phyloP scores from a whole-genome alignment of 2,797 vertebrate species.

The Gymnocypris eckloni region DNA sequence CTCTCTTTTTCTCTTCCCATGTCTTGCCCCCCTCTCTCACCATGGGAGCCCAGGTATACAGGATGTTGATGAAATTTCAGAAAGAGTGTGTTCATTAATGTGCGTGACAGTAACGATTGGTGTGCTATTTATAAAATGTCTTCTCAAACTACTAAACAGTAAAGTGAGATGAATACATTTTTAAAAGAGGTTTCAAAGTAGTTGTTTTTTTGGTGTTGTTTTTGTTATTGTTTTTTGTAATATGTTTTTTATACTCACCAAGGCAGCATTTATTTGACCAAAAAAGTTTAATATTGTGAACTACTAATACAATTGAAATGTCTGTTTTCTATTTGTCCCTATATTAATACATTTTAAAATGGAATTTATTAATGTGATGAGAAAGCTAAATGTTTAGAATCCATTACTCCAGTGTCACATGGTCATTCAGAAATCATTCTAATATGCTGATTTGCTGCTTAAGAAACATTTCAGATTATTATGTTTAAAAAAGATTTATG shows the following conservation, averaged over 20 bases:
- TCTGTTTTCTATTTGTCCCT: background rate
- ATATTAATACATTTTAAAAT: too few relatives aligned
- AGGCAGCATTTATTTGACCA: background rate
- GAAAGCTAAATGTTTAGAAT: too few relatives aligned
- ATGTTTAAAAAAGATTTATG: background rate
- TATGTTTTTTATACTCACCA: background rate
- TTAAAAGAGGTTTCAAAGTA: background rate
- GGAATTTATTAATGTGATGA: too few relatives aligned
- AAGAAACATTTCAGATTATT: background rate
- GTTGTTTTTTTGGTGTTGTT: background rate
- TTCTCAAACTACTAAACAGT: background rate
- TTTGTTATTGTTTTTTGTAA: background rate
- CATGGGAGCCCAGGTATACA: slow-evolving; percentile 44
- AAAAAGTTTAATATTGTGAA: background rate
- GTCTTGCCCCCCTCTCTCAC: background rate
- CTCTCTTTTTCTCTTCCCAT: background rate
- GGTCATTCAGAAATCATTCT: background rate
- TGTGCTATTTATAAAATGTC: background rate
- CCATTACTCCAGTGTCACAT: too few relatives aligned
- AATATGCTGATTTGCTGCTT: background rate
- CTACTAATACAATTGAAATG: background rate
- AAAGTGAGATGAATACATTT: background rate
- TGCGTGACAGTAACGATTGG: background rate
- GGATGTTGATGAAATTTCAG: slow-evolving; percentile 57
- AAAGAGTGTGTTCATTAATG: slow-evolving; percentile 28